Evolutionary conservation across 2,113 vertebrate genomes (phyloP).

Genomic region (Ranitomeya imitator): DNA sequence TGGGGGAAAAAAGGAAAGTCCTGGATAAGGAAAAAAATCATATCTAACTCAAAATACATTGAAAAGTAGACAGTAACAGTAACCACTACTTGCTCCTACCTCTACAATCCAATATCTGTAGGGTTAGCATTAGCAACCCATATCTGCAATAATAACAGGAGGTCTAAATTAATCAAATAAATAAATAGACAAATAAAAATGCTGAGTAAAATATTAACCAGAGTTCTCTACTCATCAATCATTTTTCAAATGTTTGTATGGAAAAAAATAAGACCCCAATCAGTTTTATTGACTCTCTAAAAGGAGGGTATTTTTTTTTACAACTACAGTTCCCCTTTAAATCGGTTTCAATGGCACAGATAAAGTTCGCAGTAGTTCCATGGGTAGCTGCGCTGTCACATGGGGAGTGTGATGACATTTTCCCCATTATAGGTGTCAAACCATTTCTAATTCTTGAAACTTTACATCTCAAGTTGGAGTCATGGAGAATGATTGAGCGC

Average conservation of each 20-base stretch:
- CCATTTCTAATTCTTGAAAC: conserved; percentile 1
- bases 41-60: too few relatives aligned
- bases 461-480: conserved; percentile 4
- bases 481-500: conserved; percentile 4
- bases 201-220: background rate
- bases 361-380: background rate
- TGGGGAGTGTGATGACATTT: background rate
- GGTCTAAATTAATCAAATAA: background rate
- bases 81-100: background rate
- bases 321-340: background rate
- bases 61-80: background rate
- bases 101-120: background rate
- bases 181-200: too few relatives aligned
- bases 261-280: too few relatives aligned
- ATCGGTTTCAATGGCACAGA: background rate
- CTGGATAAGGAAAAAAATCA: too few relatives aligned
- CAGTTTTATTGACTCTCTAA: too few relatives aligned
- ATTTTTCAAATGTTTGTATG: too few relatives aligned
- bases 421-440: background rate
- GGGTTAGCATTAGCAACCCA: background rate
- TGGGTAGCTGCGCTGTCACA: background rate
- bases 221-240: background rate
- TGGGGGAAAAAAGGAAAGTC: too few relatives aligned
- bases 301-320: background rate
- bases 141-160: background rate